phyloP scores from a whole-genome alignment of 1,140 invertebrate species.

The Macrocentrus cingulum region DNA sequence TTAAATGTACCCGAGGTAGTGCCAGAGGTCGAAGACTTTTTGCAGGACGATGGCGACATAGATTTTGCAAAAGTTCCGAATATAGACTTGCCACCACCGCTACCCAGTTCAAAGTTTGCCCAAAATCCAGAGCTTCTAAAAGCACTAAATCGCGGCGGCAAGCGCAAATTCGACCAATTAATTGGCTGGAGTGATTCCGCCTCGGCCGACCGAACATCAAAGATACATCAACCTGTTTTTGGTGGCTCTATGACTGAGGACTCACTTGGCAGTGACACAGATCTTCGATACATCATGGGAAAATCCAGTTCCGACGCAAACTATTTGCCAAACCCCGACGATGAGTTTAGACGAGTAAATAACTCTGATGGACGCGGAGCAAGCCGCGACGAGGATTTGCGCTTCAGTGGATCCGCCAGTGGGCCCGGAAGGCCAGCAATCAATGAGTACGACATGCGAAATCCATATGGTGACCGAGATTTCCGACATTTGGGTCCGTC shows the following conservation, averaged over 20 bases:
- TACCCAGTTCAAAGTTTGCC: slow-evolving; percentile 56
- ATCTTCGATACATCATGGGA: slow-evolving; percentile 37
- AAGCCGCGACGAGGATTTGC: slow-evolving; percentile 36
- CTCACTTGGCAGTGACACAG: slow-evolving; percentile 44
- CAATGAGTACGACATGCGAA: slow-evolving; percentile 31
- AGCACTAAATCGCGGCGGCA: slow-evolving; percentile 51
- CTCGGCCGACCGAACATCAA: slow-evolving; percentile 39
- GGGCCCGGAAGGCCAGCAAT: slow-evolving; percentile 39
- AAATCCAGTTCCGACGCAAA: slow-evolving; percentile 26
- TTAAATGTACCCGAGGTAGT: slow-evolving; percentile 59
- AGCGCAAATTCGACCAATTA: slow-evolving; percentile 54
- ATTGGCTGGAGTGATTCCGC: slow-evolving; percentile 52
- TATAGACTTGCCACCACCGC: slow-evolving; percentile 49
- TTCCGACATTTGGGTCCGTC: slow-evolving; percentile 32
- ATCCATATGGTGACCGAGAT: slow-evolving; percentile 40
- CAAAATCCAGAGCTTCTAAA: slow-evolving; percentile 55
- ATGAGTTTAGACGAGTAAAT: slow-evolving; percentile 33
- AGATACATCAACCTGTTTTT: slow-evolving; percentile 48
- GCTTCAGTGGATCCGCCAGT: slow-evolving; percentile 30
- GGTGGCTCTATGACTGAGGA: slow-evolving; percentile 44
- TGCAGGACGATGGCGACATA: slow-evolving; percentile 57
- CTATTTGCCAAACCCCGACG: slow-evolving; percentile 31
- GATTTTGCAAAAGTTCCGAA: slow-evolving; percentile 52
- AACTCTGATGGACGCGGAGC: slow-evolving; percentile 30
- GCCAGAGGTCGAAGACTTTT: slow-evolving; percentile 62